Evolutionary conservation across 1,140 invertebrate genomes (phyloP).

Genomic region (Leptopilina clavipes): DNA sequence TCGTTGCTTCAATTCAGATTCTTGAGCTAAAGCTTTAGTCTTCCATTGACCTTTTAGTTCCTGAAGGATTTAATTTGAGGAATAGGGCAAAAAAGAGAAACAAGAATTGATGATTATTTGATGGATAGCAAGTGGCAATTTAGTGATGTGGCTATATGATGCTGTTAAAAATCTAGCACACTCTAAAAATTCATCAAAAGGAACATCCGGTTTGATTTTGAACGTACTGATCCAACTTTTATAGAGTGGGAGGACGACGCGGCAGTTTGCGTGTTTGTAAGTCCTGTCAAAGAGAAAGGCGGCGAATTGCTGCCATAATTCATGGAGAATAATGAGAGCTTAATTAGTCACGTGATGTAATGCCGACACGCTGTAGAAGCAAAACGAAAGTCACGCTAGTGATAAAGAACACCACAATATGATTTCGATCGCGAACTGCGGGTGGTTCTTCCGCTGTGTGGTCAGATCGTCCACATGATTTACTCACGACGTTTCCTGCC

Average conservation of each 20-base stretch:
- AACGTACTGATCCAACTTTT: slow-evolving; percentile 51
- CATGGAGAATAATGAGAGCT: slow-evolving; percentile 61
- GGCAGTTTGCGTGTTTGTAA: slow-evolving; percentile 30
- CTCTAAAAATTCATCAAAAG: slow-evolving; percentile 42
- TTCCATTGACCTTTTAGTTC: no score
- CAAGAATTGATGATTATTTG: no score
- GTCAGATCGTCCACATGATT: slow-evolving; percentile 3
- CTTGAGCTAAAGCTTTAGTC: no score
- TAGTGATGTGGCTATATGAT: no score
- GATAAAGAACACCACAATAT: slow-evolving; percentile 51
- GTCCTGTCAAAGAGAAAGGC: slow-evolving; percentile 54
- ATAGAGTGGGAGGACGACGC: not conserved
- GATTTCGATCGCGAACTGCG: slow-evolving; percentile 44
- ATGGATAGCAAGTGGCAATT: no score
- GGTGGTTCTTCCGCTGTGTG: slow-evolving; percentile 14
- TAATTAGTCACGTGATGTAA: slow-evolving; percentile 63
- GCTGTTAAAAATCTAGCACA: no score
- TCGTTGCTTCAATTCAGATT: no score
- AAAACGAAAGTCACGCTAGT: slow-evolving; percentile 51
- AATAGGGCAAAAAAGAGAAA: no score
- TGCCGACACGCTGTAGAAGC: slow-evolving; percentile 53
- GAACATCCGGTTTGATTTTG: slow-evolving; percentile 57
- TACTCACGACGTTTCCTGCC: not conserved
- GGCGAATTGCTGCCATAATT: slow-evolving; percentile 59
- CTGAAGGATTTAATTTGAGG: no score